Base-by-base conservation (phyloP, 1,140 invertebrate species). In the Thaumetopoea pityocampa region DNA sequence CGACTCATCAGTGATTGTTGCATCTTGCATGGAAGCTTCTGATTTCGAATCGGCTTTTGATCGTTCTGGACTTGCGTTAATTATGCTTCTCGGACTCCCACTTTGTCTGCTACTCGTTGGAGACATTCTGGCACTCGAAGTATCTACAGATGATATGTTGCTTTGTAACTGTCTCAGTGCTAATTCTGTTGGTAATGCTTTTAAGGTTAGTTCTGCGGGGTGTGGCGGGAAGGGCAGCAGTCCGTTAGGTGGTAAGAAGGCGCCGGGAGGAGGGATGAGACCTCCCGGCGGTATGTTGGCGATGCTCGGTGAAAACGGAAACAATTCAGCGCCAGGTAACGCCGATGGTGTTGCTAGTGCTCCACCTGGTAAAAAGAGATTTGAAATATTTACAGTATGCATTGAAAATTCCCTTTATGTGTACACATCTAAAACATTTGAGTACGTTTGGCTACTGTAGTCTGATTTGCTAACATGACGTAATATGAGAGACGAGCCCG, bases 21-120 rank as follows among this genome's bases (percentile, higher is more conserved):
- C 87, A 28, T 90, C 90, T 35, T 89, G 86, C 1, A 88, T 87
- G 3, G 89, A 90, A 1, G 87, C 85, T 66, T 88, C 88, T 1
- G 86, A 87, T 29, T 85, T 87, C 7, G 87, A 85, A 58, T 87
- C 74, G 43, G 85, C 85, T 60, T 86, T 81, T 5, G 79, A 80
- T 72, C 79, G 70, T 30, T 77, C 76, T 2, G 81, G 69, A 51
- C 78, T 82, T 24, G 86, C 82, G 35, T 86, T 73, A 26, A 72
- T 60, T 49, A 86, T 49, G 70, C 85, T 78, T 58, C 86, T 56
- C 46, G 88, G 79, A 63, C 87, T 70, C 44, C 85, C 15, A 62
- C 82, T 85, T 35, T 85, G 86, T 33, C 87, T 71, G 47, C 87
- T 88, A 30, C 86, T 88, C 2, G 86, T 86, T 1, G 87, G 87